Conservation (phyloP, 2,113 vertebrate genomes). For the Stigmatopora nigra region DNA sequence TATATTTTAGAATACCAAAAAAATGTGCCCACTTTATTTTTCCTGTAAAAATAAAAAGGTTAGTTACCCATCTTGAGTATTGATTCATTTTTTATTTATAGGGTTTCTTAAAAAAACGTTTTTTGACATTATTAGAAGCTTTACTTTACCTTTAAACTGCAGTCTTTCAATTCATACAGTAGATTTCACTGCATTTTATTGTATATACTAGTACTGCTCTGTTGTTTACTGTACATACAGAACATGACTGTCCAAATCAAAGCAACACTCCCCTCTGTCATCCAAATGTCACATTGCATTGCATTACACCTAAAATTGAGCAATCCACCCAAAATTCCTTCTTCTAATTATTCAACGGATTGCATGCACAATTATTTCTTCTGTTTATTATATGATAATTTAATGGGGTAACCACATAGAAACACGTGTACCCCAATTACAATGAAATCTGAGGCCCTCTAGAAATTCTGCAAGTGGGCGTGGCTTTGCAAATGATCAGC, state of each 20-base stretch:
- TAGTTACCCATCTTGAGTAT: too few relatives aligned
- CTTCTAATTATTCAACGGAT: neutral
- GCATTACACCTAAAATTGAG: neutral
- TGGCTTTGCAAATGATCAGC: slow-evolving; percentile 38
- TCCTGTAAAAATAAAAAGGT: too few relatives aligned
- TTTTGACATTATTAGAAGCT: too few relatives aligned
- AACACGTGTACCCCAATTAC: neutral
- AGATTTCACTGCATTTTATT: too few relatives aligned
- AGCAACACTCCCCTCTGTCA: slow-evolving; percentile 39
- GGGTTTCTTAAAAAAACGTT: too few relatives aligned
- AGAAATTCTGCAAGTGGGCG: slow-evolving; percentile 19
- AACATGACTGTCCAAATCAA: slow-evolving; percentile 11
- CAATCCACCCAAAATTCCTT: neutral
- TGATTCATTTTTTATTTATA: too few relatives aligned
- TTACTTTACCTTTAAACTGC: too few relatives aligned
- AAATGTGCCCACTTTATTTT: too few relatives aligned
- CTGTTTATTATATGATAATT: neutral
- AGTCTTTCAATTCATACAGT: too few relatives aligned
- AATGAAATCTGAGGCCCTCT: neutral
- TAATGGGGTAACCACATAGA: neutral
- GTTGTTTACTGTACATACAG: neutral
- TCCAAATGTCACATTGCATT: neutral
- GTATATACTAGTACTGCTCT: too few relatives aligned
- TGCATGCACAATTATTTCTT: neutral
- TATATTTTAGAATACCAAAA: too few relatives aligned